A percentile compares a stretch with the other conserved stretches of the same genome.
Evolutionary conservation across 2,888 invertebrate species (phyloP).

Genomic region (Protophormia terraenovae): DNA sequence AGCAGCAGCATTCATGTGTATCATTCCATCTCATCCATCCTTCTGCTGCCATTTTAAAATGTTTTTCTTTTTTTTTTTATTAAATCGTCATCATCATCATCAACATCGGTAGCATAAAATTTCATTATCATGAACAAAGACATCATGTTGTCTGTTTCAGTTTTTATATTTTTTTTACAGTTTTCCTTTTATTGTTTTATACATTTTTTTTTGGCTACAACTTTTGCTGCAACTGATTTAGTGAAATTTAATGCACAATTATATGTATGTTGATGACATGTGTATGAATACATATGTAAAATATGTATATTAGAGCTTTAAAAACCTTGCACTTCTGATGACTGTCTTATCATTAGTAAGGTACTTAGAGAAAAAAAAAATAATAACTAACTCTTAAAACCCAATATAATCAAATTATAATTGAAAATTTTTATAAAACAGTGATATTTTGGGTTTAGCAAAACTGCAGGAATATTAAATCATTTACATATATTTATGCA

Average conservation of each 20-base stretch:
- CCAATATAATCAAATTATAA: too few relatives aligned
- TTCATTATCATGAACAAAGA: slow-evolving; percentile 63
- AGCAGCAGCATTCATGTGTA: slow-evolving; percentile 18
- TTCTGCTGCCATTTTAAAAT: slow-evolving; percentile 9
- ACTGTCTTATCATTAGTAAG: too few relatives aligned
- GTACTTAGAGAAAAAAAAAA: too few relatives aligned
- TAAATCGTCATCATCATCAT: slow-evolving; percentile 33
- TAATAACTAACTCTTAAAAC: too few relatives aligned
- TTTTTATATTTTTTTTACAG: slow-evolving; percentile 3
- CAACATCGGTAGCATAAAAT: slow-evolving; percentile 42
- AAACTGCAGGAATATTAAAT: background rate
- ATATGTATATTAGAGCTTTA: background rate
- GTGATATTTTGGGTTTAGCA: too few relatives aligned
- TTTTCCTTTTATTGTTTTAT: slow-evolving; percentile 33
- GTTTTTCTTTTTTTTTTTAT: too few relatives aligned
- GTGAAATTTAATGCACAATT: slow-evolving; percentile 59
- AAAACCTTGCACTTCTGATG: too few relatives aligned
- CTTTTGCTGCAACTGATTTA: slow-evolving; percentile 52
- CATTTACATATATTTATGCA: background rate
- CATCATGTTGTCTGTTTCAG: slow-evolving; percentile 58
- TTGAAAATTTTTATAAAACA: too few relatives aligned
- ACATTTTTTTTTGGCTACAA: background rate
- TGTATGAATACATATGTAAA: background rate
- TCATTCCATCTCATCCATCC: background rate
- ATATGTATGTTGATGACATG: background rate